Base-by-base conservation (phyloP, 2,888 invertebrate species). In the Papilio elwesi region DNA sequence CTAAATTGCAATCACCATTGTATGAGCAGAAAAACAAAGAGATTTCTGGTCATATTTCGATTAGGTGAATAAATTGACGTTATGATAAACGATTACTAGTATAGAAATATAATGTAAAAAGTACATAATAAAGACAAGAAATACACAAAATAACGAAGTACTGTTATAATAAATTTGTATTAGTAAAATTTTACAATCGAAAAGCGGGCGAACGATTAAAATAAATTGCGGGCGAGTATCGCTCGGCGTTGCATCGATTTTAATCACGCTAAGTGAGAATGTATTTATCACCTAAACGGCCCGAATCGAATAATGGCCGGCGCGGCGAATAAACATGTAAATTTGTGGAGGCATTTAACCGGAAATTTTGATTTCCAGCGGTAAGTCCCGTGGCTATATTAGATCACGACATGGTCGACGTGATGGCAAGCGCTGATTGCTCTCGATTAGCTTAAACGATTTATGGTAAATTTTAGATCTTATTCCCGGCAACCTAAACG, bases 201-300 rank as follows among this genome's bases (percentile, higher is more conserved):
- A 59, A 51, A 26, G 16, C 59, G 47, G 36, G 51, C 13, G 12
- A 63, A 64, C 71, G 73, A 68, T 77, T 76, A 74, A 76, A 75
- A 75, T 74, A 76, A 75, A 78, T 75, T 74, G 59, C 48, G 66
- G 76, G 77, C 75, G 71, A 68, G 70, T 70, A 71, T 68, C 72
- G 71, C 68, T 75, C 75, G 74, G 76, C 75, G 83, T 81, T 82
- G 79, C 81, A 83, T 80, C 84, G 83, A 82, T 87, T 91, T 89
- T 89, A 90, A 91, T 91, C 88, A 83, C 78, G 81, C 83, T 87
- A 89, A 91, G 90, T 90, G 91, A 85, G 82, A 82, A 82, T 81
- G 85, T 88, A 87, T 90, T 89, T 90, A 90, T 90, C 85, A 85
- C 86, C 86, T 84, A 85, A 89, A 83, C 83, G 77, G 75, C 69